Base-by-base conservation (phyloP, 1,140 invertebrate genomes). In the Apis cerana region DNA sequence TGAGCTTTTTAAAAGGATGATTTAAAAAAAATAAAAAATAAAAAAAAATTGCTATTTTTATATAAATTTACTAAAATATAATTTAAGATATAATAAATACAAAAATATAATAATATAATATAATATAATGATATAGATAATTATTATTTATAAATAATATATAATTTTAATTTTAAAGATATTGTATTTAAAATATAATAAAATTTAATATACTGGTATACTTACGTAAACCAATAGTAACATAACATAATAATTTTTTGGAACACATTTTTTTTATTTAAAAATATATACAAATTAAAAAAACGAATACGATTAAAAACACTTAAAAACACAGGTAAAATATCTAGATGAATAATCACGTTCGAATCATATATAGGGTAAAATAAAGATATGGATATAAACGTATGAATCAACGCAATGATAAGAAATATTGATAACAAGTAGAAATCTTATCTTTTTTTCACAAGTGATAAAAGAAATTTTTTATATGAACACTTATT, bases 191-290 rank as follows among this genome's bases (percentile, higher is more conserved):
- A 70, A 61, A 70, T 15, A 33, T 4, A 61, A n/a, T 19, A 13
- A 10, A 74, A 27, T 59, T 76, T n/a, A 23, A 81, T 50, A 5
- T 52, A 12, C n/a, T n/a, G n/a, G n/a, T 68, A 71, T 89, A 94
- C 93, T 93, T 91, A 94, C 93, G 75, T 17, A 93, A 87, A 58
- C 88, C 90, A 58, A 94, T 77, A n/a, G 91, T 77, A 19, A 94
- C 70, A 71, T 92, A 93, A 71, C 87, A 90, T n/a, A 93, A 43
- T 69, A 90, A 43, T 21, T 70, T 92, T 88, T 84, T 92, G 8
- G 87, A 82, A 64, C 67, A 78, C 91, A 93, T 92, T 91, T 59
- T 67, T 48, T 12, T 62, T 62, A 23, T 7, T 62, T 4, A 59
- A 80, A 77, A 64, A 48, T 23, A 54, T 69, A 21, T 33, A 58